phyloP scores from a whole-genome alignment of 2,113 vertebrate genomes.

The Dipodomys stephensi region DNA sequence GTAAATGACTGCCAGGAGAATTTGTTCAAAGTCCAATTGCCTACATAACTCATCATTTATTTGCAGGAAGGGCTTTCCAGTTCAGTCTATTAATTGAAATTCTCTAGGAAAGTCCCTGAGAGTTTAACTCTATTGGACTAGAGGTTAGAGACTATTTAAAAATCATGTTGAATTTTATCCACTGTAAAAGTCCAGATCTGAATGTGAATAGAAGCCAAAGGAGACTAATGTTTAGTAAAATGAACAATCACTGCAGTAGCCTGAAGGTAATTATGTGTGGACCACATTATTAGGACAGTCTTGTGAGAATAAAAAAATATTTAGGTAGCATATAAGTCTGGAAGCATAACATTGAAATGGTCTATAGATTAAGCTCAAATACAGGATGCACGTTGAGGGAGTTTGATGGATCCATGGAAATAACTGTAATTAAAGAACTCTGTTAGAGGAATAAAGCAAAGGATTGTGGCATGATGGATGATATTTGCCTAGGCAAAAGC shows the following conservation, averaged over 20 bases:
- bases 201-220: slow-evolving; percentile 50
- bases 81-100: slow-evolving; percentile 64
- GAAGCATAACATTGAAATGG: neutral
- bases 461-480: neutral
- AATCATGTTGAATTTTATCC: slow-evolving; percentile 60
- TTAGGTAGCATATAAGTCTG: neutral
- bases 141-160: slow-evolving; percentile 62
- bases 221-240: slow-evolving; percentile 21
- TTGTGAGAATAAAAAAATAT: slow-evolving; percentile 37
- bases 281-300: slow-evolving; percentile 14
- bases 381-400: neutral
- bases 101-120: slow-evolving; percentile 60
- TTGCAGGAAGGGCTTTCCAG: slow-evolving; percentile 64
- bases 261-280: neutral
- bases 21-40: slow-evolving; percentile 65
- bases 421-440: slow-evolving; percentile 41
- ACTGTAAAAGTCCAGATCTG: slow-evolving; percentile 43
- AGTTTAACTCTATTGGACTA: slow-evolving; percentile 63
- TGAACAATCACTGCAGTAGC: neutral
- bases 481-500: slow-evolving; percentile 5
- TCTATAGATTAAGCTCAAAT: slow-evolving; percentile 19
- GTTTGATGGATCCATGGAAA: neutral
- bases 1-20: slow-evolving; percentile 59
- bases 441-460: slow-evolving; percentile 28
- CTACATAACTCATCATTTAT: slow-evolving; percentile 44